These are phyloP conservation scores for Zoanthus sansibaricus DNA, from an alignment of 92 coral and sea anemone species.

Conservation along the genomic window DNA sequence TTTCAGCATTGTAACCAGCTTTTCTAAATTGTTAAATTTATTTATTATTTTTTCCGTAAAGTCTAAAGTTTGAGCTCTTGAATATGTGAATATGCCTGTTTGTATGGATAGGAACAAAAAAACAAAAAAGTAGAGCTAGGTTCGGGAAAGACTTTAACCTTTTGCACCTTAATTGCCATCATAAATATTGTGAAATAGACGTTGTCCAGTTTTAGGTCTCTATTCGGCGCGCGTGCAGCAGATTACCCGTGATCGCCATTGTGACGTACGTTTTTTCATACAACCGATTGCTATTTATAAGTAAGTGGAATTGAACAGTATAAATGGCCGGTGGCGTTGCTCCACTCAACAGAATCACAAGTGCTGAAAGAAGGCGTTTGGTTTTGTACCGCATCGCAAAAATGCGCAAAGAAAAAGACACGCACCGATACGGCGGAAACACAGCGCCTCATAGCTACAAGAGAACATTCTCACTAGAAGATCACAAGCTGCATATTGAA, in stretches of 20 bases:
- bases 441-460: slow-evolving; percentile 5
- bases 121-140: no score
- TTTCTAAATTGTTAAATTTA: no score
- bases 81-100: no score
- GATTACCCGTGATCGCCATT: slow-evolving; percentile 8
- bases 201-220: no score
- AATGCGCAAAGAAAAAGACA: slow-evolving; percentile 20
- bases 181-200: background rate
- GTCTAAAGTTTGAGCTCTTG: no score
- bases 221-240: background rate
- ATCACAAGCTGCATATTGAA: slow-evolving; percentile 68
- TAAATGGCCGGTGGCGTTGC: slow-evolving; percentile 40
- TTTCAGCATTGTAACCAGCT: no score
- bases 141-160: no score
- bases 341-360: slow-evolving; percentile 30
- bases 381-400: slow-evolving; percentile 34
- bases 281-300: no score
- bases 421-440: background rate
- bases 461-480: slow-evolving; percentile 68
- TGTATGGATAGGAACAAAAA: no score
- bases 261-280: background rate
- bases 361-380: slow-evolving; percentile 32
- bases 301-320: background rate
- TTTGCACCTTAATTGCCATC: no score
- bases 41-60: no score